Evolutionary conservation across 1,140 invertebrate genomes (phyloP).

Genomic region (Papilio glaucus): DNA sequence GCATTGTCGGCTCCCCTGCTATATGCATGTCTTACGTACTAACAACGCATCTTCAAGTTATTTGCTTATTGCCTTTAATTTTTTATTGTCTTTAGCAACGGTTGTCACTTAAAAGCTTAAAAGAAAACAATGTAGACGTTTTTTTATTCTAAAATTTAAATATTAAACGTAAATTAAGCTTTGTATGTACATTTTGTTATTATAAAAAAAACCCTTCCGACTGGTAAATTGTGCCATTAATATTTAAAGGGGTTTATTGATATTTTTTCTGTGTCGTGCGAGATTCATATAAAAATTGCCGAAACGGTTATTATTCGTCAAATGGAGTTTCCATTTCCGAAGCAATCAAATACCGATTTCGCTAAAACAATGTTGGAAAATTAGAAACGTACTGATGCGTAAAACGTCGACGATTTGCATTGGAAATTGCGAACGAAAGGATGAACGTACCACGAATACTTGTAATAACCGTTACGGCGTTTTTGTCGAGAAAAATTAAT

Average conservation of each 20-base stretch:
- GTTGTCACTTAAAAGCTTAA: too few relatives aligned
- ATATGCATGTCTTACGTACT: too few relatives aligned
- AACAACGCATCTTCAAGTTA: too few relatives aligned
- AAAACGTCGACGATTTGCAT: slow-evolving; percentile 54
- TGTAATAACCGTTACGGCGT: slow-evolving; percentile 13
- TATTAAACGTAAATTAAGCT: background rate
- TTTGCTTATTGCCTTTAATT: too few relatives aligned
- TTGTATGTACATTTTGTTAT: background rate
- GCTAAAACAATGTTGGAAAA: slow-evolving; percentile 65
- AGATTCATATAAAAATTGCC: slow-evolving; percentile 15
- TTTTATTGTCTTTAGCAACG: too few relatives aligned
- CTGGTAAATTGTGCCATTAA: slow-evolving; percentile 8
- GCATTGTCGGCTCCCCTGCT: too few relatives aligned
- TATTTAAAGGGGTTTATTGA: background rate
- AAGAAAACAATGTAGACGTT: too few relatives aligned
- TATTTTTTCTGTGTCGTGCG: slow-evolving; percentile 11
- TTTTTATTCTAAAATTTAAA: background rate
- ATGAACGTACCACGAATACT: slow-evolving; percentile 2
- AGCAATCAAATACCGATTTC: slow-evolving; percentile 67
- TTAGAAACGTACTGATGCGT: slow-evolving; percentile 67
- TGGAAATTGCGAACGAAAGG: slow-evolving; percentile 23
- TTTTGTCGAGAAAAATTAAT: background rate
- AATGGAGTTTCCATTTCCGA: slow-evolving; percentile 34
- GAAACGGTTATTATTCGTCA: slow-evolving; percentile 4
- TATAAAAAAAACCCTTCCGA: background rate